A percentile compares a stretch with the other conserved stretches of the same genome.
These are phyloP conservation scores for Salvator merianae DNA, from an alignment of 2,113 vertebrate genomes.

Conservation along the genomic window DNA sequence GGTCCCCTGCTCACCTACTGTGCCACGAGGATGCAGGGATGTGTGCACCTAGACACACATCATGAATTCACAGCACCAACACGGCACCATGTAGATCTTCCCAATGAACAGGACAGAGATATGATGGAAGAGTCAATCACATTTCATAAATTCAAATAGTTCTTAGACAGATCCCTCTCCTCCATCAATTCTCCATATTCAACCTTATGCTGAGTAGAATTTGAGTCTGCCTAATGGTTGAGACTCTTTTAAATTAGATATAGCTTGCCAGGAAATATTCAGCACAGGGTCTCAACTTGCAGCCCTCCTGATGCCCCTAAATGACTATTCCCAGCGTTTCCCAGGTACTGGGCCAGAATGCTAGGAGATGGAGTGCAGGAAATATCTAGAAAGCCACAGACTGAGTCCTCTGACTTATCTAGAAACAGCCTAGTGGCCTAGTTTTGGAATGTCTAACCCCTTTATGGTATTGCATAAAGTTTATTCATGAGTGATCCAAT, in stretches of 20 bases:
- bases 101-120: too few species aligned
- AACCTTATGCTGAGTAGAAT: neutral
- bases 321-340: too few species aligned
- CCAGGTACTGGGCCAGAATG: too few species aligned
- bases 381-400: neutral
- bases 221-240: neutral
- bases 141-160: neutral
- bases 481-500: neutral
- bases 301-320: too few species aligned
- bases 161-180: neutral
- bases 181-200: neutral
- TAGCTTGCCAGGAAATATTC: neutral
- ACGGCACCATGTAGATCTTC: too few species aligned
- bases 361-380: too few species aligned
- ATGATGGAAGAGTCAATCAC: neutral
- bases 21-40: too few species aligned
- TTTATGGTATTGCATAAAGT: neutral
- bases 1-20: too few species aligned
- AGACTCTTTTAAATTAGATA: neutral
- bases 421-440: neutral
- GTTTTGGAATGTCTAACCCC: neutral
- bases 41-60: too few species aligned
- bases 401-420: neutral
- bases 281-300: too few species aligned
- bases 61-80: too few species aligned